Percentiles rank a stretch among this genome's conserved stretches.
Evolutionary conservation across 2,113 vertebrate genomes (phyloP).

Genomic region (Crotalus helleri): DNA sequence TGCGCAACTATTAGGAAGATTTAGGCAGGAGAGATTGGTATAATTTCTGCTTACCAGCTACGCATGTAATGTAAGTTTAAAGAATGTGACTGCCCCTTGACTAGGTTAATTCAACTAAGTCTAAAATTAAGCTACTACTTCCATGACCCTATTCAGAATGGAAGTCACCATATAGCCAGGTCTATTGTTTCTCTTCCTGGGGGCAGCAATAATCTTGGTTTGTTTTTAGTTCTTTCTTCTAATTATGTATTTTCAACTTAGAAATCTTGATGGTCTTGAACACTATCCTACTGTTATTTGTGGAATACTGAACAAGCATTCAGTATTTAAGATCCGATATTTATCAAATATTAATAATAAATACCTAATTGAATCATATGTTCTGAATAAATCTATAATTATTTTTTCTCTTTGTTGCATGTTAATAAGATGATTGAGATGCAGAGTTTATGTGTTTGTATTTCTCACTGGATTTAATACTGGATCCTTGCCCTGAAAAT

Average conservation of each 20-base stretch:
- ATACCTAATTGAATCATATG: constrained; percentile 9
- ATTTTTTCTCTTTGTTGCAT: not conserved
- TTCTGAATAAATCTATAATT: not conserved
- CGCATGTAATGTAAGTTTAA: not conserved
- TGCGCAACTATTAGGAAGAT: not conserved
- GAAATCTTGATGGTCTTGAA: not conserved
- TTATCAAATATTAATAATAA: constrained; percentile 17
- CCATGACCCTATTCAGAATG: not conserved
- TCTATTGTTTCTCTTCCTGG: not conserved
- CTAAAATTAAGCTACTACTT: not conserved
- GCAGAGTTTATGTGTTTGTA: not conserved
- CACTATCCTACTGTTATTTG: not conserved
- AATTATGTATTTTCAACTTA: not conserved
- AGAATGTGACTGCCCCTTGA: not conserved
- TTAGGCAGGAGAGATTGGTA: not conserved
- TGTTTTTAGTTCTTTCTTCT: not conserved
- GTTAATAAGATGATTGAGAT: not conserved
- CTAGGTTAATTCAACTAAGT: not conserved
- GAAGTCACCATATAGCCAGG: not conserved
- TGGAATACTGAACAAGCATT: not conserved
- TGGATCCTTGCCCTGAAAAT: not conserved
- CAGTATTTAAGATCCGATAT: constrained; percentile 1
- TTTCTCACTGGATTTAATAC: constrained; percentile 5
- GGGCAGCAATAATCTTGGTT: not conserved
- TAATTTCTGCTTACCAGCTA: not conserved